These are phyloP conservation scores for Malurus leucopterus DNA, from an alignment of 2,797 vertebrate genomes.

Conservation along the genomic window DNA sequence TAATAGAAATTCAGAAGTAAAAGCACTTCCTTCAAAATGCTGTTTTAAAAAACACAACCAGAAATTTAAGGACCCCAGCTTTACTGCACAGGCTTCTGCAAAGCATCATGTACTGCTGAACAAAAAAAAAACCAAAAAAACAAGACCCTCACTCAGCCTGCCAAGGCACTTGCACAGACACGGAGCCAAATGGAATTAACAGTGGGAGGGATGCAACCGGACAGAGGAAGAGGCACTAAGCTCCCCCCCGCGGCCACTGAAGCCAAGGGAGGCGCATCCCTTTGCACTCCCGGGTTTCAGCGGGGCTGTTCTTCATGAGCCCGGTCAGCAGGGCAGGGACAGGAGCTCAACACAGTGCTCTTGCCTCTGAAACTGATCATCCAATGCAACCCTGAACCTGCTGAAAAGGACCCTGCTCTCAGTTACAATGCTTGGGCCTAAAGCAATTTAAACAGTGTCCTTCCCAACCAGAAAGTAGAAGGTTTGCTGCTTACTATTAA, in stretches of 20 bases:
- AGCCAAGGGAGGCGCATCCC: not conserved
- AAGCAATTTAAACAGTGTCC: not conserved
- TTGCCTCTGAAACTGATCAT: not conserved
- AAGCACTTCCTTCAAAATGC: not conserved
- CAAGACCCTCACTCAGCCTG: not conserved
- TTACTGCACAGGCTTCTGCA: slow-evolving; percentile 32
- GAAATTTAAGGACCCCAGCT: not conserved
- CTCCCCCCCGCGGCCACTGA: accelerated
- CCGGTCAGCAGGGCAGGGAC: not conserved
- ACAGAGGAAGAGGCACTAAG: not conserved
- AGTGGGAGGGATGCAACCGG: accelerated
- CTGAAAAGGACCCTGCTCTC: not conserved
- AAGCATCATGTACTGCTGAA: not conserved
- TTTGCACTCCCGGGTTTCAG: accelerated
- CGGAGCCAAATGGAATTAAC: not conserved
- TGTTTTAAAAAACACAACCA: not conserved
- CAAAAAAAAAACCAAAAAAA: not conserved
- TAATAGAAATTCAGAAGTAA: not conserved
- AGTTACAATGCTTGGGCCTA: not conserved
- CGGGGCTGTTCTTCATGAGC: not conserved
- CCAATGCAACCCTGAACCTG: not conserved
- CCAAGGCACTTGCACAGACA: not conserved
- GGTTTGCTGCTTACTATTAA: not conserved
- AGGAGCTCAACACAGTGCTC: accelerated
- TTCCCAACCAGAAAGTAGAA: not conserved